phyloP scores from a whole-genome alignment of 2,113 vertebrate genomes.

The Patagioenas fasciata region DNA sequence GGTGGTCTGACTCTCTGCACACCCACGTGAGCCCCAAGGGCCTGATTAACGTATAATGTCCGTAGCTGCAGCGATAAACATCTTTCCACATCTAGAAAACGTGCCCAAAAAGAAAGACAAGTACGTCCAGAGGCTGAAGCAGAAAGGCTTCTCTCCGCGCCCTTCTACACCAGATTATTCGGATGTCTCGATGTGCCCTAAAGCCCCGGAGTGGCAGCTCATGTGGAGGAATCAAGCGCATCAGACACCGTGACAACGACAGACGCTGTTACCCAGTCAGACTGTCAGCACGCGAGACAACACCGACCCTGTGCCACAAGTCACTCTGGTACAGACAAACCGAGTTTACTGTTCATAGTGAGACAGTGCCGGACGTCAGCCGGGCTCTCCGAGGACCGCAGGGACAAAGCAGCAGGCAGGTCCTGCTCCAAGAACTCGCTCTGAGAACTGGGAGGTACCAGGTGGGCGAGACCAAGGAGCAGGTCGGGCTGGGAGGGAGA shows the following conservation, averaged over 20 bases:
- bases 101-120: too few species aligned
- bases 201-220: rapidly evolving
- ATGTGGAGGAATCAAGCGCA: rapidly evolving
- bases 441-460: not conserved
- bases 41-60: too few species aligned
- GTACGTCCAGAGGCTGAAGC: too few species aligned
- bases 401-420: not conserved
- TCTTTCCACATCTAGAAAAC: too few species aligned
- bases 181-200: not conserved
- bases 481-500: not conserved
- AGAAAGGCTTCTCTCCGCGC: too few species aligned
- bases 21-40: too few species aligned
- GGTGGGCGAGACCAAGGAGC: not conserved
- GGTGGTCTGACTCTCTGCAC: too few species aligned
- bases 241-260: rapidly evolving
- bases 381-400: not conserved
- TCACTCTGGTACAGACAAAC: not conserved
- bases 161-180: too few species aligned
- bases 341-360: rapidly evolving
- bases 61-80: too few species aligned
- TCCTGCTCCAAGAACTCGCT: rapidly evolving
- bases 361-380: rapidly evolving
- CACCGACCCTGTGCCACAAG: too few species aligned
- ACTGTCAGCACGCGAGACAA: rapidly evolving
- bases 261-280: rapidly evolving